Percentiles rank a stretch among this genome's conserved stretches.
These are phyloP conservation scores for Pocillopora meandrina DNA, from an alignment of 92 coral and sea anemone genomes.

Conservation along the genomic window DNA sequence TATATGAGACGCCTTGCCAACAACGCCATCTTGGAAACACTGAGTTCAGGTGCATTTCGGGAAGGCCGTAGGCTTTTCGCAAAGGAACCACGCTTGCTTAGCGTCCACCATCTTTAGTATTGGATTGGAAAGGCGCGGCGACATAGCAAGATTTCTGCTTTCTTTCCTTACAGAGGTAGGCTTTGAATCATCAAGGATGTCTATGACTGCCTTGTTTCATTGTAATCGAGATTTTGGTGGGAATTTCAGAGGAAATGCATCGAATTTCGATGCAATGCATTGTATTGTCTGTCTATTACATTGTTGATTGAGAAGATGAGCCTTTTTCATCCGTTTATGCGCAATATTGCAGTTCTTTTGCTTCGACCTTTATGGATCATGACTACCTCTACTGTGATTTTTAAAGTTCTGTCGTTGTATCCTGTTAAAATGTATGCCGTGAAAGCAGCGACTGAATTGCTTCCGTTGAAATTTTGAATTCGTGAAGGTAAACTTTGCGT, in stretches of 20 bases:
- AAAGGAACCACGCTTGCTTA: slow-evolving; percentile 81
- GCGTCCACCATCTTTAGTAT: slow-evolving; percentile 73
- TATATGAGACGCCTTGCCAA: not conserved
- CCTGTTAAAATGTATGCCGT: too few species aligned
- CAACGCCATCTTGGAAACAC: slow-evolving; percentile 28
- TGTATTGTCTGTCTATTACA: slow-evolving; percentile 2
- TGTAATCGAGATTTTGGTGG: not conserved
- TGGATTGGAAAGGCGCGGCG: slow-evolving; percentile 71
- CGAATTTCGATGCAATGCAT: not conserved
- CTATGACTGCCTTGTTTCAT: slow-evolving; percentile 18
- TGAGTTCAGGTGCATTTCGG: slow-evolving; percentile 1
- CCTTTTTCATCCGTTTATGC: not conserved
- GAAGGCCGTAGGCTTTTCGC: slow-evolving; percentile 31
- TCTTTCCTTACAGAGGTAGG: slow-evolving; percentile 52
- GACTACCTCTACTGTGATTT: too few species aligned
- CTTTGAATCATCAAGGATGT: not conserved
- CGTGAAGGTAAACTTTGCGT: too few species aligned
- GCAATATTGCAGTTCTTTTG: not conserved
- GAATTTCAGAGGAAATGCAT: not conserved
- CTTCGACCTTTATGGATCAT: not conserved
- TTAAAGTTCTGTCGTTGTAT: too few species aligned
- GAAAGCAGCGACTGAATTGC: too few species aligned
- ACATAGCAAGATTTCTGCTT: slow-evolving; percentile 68
- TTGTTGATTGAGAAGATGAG: slow-evolving; percentile 18
- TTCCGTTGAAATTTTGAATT: too few species aligned